A percentile compares a stretch with the other conserved stretches of the same genome.
Conservation (phyloP, 2,888 invertebrate genomes). For the Taenaris catops region DNA sequence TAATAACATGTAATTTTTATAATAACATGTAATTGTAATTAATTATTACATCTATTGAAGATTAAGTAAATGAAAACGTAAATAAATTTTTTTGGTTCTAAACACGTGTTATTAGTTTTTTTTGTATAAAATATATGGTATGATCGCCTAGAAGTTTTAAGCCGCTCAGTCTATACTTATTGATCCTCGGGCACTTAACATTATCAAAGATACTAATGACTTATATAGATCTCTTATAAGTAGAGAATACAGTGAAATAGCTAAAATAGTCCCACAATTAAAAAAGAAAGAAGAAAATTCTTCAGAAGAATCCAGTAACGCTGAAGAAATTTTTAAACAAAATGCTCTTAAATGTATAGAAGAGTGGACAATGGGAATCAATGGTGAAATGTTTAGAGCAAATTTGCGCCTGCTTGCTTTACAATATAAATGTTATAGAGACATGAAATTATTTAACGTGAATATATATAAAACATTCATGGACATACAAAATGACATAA, state of each 20-base stretch:
- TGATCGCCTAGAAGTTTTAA: too few relatives aligned
- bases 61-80: too few relatives aligned
- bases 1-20: too few relatives aligned
- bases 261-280: slow-evolving; percentile 42
- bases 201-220: slow-evolving; percentile 53
- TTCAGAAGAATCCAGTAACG: slow-evolving; percentile 42
- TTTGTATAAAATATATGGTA: too few relatives aligned
- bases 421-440: slow-evolving; percentile 54
- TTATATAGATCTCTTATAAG: slow-evolving; percentile 48
- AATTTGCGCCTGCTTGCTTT: slow-evolving; percentile 55
- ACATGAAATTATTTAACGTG: slow-evolving; percentile 64
- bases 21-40: too few relatives aligned
- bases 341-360: slow-evolving; percentile 66
- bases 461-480: slow-evolving; percentile 60
- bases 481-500: slow-evolving; percentile 60
- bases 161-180: too few relatives aligned
- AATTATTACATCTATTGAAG: too few relatives aligned
- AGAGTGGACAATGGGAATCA: slow-evolving; percentile 79
- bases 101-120: too few relatives aligned
- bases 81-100: too few relatives aligned
- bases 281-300: slow-evolving; percentile 52
- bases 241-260: slow-evolving; percentile 54
- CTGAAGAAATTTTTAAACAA: slow-evolving; percentile 52
- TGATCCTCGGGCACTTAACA: slow-evolving; percentile 51
- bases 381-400: slow-evolving; percentile 77